A percentile compares a stretch with the other conserved stretches of the same genome.
These are phyloP conservation scores for Cephalopterus ornatus DNA, from an alignment of 2,113 vertebrate species.

Conservation along the genomic window DNA sequence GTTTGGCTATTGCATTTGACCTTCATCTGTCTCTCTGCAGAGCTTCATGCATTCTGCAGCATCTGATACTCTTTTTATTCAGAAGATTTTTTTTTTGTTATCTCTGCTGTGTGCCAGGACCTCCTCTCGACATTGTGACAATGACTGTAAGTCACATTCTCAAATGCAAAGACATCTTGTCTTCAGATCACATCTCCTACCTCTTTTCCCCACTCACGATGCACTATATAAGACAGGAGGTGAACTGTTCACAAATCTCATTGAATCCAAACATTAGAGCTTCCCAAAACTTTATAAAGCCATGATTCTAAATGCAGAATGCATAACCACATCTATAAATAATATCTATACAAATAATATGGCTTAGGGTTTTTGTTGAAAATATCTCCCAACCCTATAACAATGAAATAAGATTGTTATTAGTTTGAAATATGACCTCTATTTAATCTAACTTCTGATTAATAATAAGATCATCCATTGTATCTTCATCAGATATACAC, in stretches of 20 bases:
- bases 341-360: neutral
- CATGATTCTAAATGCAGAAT: neutral
- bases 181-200: conserved; percentile 9
- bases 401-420: neutral
- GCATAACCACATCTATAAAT: neutral
- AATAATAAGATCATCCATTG: neutral
- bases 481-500: neutral
- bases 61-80: conserved; percentile 14
- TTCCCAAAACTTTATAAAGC: neutral
- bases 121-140: conserved; percentile 32
- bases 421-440: neutral
- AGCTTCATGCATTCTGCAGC: conserved; percentile 9
- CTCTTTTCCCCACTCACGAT: neutral
- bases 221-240: neutral
- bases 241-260: neutral
- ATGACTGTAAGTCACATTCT: conserved; percentile 40
- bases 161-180: conserved; percentile 13
- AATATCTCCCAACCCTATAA: neutral
- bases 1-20: conserved; percentile 9
- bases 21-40: conserved; percentile 42
- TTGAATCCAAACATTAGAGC: neutral
- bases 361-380: neutral
- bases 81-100: conserved; percentile 37
- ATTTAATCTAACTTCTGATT: neutral
- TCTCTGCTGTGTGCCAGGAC: conserved; percentile 30